Conservation (phyloP, 1,140 invertebrate species). For the Pogonus chalceus region DNA sequence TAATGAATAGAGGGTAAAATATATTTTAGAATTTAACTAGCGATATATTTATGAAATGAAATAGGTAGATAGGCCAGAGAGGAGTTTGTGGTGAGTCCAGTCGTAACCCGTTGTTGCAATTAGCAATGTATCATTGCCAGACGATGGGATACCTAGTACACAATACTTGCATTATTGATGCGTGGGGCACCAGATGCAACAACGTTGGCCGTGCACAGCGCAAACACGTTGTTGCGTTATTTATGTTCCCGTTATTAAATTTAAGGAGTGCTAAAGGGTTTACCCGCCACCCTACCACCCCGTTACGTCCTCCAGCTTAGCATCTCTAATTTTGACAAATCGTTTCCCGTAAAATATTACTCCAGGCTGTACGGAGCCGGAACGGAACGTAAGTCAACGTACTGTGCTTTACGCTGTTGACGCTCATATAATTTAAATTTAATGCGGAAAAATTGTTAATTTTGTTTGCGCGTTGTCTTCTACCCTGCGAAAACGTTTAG, state of each 20-base stretch:
- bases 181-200: neutral
- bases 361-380: no score
- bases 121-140: neutral
- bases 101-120: neutral
- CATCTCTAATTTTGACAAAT: constrained; percentile 5
- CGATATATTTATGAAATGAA: neutral
- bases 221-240: neutral
- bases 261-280: constrained; percentile 7
- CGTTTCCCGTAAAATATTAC: neutral
- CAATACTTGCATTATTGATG: neutral
- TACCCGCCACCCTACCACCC: neutral
- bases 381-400: no score
- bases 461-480: no score
- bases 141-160: neutral
- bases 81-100: neutral
- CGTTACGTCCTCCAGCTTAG: no score
- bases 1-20: no score
- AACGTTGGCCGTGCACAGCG: neutral
- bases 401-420: no score
- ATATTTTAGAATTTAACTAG: no score
- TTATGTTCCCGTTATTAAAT: constrained; percentile 5
- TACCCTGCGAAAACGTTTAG: no score
- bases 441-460: no score
- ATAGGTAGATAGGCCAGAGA: neutral
- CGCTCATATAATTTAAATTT: no score